Evolutionary conservation across 2,888 invertebrate genomes (phyloP), one percentile per base, ranked within the genome.

Genomic region (Agrotis segetum): DNA sequence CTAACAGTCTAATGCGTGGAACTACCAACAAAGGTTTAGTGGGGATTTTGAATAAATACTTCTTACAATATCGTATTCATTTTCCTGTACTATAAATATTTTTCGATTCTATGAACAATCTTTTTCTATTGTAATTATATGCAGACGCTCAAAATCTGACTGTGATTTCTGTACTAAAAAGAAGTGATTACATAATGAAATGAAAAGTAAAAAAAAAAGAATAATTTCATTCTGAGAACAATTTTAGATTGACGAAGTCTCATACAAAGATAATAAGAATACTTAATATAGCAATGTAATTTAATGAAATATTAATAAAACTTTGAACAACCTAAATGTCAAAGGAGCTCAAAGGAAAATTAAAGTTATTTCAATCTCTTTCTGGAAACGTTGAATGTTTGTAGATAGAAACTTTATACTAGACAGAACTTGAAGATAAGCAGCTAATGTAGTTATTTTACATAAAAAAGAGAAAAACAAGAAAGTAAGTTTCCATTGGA

Each of bases 21-120:
- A 81, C 68, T 61, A 17, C 59, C 55, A 63, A 47, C 34, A 53
- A 59, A 29, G 71, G 75, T 40, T 55, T 7, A 50, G 49, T 60
- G 66, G 29, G n/a, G 34, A 53, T 79, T 75, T 74, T 50, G 16
- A 65, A 74, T 17, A 53, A 81, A 60, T 52, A 60, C 19, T 44
- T 44, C 46, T 70, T 52, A 40, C 19, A 50, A 24, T 69, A 70
- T 19, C 3, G 1, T 9, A 3, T 21, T 3, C 3, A 17, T 46
- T 79, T 56, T 50, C 55, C 49, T 61, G 34, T 71, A 24, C 19
- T 14, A 47, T 40, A 14, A 40, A 6, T 14, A 34, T 17, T 7
- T 16, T 40, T 5, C 13, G 13, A 4, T 44, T 61, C 0, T 5
- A 3, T 13, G 1, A 3, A n/a, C 14, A 34, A 34, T 7, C 34